These are phyloP conservation scores for Norana najaformis DNA, from an alignment of 2,888 invertebrate genomes.

Conservation along the genomic window DNA sequence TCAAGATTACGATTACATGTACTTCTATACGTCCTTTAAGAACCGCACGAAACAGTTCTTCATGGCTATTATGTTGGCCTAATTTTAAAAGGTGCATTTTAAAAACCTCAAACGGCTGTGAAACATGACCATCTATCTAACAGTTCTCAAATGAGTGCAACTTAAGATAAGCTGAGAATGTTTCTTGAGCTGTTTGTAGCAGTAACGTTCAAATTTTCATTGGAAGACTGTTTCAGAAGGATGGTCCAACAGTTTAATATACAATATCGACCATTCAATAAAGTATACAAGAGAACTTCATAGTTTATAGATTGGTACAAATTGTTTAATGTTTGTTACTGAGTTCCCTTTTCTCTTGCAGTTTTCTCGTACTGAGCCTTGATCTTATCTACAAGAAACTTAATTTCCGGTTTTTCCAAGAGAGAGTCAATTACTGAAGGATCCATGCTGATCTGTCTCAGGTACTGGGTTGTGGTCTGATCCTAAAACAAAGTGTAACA, in stretches of 20 bases:
- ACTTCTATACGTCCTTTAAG: too few relatives aligned
- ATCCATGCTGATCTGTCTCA: conserved; percentile 22
- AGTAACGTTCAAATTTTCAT: neutral
- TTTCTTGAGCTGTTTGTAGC: neutral
- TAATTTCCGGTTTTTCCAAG: neutral
- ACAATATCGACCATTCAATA: neutral
- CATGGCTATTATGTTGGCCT: too few relatives aligned
- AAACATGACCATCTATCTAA: too few relatives aligned
- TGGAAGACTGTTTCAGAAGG: too few relatives aligned
- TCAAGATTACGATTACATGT: too few relatives aligned
- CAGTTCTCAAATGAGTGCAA: too few relatives aligned
- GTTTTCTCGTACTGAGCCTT: neutral
- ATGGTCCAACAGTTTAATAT: too few relatives aligned
- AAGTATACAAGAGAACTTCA: neutral
- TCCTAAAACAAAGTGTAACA: neutral
- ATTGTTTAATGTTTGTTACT: too few relatives aligned
- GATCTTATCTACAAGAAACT: conserved; percentile 16
- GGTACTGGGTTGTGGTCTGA: neutral
- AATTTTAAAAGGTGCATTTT: too few relatives aligned
- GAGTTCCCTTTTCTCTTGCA: neutral
- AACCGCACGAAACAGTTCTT: too few relatives aligned
- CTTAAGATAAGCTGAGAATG: too few relatives aligned
- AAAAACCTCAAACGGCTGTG: too few relatives aligned
- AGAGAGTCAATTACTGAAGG: neutral
- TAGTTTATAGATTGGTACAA: neutral